A percentile compares a stretch with the other conserved stretches of the same genome.
Conservation (phyloP, 2,888 invertebrate species). For the Amorpha juglandis region DNA sequence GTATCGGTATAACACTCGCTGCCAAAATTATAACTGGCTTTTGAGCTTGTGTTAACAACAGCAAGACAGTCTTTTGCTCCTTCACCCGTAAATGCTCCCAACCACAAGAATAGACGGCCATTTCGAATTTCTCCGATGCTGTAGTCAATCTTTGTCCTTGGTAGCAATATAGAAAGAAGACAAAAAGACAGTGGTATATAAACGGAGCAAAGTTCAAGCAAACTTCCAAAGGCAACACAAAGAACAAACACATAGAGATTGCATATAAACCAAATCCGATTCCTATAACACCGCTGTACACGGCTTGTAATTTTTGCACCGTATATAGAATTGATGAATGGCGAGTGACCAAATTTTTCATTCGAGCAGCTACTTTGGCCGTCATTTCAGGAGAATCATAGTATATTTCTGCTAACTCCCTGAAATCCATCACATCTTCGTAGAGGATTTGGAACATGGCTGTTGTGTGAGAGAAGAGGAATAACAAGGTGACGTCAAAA, state of each 20-base stretch:
- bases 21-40: conserved; percentile 49
- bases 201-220: conserved; percentile 47
- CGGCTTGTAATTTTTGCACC: conserved; percentile 44
- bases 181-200: conserved; percentile 41
- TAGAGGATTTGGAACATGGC: conserved; percentile 45
- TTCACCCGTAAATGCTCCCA: conserved; percentile 50
- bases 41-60: conserved; percentile 52
- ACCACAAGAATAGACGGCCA: conserved; percentile 50
- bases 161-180: conserved; percentile 54
- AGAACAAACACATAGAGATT: conserved; percentile 49
- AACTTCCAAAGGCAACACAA: conserved; percentile 47
- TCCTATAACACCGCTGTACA: conserved; percentile 45
- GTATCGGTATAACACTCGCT: conserved; percentile 48
- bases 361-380: conserved; percentile 33
- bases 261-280: conserved; percentile 45
- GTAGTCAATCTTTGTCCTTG: conserved; percentile 53
- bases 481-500: conserved; percentile 47
- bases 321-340: conserved; percentile 45
- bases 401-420: conserved; percentile 30
- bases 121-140: conserved; percentile 51
- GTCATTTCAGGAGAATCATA: conserved; percentile 33
- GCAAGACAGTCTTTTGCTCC: conserved; percentile 44
- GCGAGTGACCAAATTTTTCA: conserved; percentile 41
- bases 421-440: conserved; percentile 44
- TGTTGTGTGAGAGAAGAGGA: conserved; percentile 50